Conservation (phyloP, 2,888 invertebrate species). For the Atherix ibis region DNA sequence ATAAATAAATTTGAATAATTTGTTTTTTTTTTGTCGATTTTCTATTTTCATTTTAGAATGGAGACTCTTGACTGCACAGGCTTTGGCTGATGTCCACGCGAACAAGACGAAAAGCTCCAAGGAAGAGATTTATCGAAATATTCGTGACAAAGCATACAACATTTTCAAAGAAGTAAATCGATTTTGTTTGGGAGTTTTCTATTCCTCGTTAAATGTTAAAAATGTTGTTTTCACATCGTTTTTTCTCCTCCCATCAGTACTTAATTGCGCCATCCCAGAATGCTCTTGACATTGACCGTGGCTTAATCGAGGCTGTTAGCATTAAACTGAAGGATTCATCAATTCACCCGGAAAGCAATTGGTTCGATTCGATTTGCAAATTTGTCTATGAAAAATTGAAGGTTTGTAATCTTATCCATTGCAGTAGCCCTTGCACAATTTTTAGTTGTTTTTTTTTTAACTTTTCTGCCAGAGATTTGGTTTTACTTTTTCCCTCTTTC, state of each 20-base stretch:
- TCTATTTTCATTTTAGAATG: slow-evolving; percentile 14
- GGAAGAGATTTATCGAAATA: slow-evolving; percentile 12
- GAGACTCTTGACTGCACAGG: slow-evolving; percentile 11
- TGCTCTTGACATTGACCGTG: slow-evolving; percentile 13
- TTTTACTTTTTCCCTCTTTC: no score
- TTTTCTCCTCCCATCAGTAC: slow-evolving; percentile 8
- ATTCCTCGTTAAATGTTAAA: background rate
- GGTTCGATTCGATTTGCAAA: slow-evolving; percentile 17
- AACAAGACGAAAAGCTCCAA: slow-evolving; percentile 12
- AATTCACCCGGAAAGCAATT: slow-evolving; percentile 11
- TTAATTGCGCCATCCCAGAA: slow-evolving; percentile 12
- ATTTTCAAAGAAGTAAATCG: slow-evolving; percentile 12
- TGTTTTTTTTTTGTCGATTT: background rate
- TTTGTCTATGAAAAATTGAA: slow-evolving; percentile 16
- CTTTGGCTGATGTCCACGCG: slow-evolving; percentile 11
- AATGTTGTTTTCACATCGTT: background rate
- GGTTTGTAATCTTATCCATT: slow-evolving; percentile 7
- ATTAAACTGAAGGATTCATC: slow-evolving; percentile 14
- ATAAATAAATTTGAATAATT: background rate
- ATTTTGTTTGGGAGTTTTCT: slow-evolving; percentile 1
- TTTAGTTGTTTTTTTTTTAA: no score
- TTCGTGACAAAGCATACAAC: slow-evolving; percentile 13
- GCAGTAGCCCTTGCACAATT: no score
- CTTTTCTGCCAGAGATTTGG: no score
- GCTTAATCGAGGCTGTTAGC: slow-evolving; percentile 14